phyloP scores from a whole-genome alignment of 2,888 invertebrate species.

The Caenorhabditis sp. region DNA sequence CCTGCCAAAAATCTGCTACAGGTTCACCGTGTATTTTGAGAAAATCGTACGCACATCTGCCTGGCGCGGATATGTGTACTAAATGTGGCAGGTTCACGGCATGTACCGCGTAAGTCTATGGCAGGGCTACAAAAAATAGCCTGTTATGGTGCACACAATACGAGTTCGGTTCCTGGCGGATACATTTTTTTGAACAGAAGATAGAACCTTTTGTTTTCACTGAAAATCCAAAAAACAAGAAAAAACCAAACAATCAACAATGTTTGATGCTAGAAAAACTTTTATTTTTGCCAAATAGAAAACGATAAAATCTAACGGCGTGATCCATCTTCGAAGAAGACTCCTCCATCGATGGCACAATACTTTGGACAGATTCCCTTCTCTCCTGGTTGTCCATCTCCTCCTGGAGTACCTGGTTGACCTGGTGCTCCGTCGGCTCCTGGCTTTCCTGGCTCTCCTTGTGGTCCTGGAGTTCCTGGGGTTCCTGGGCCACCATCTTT shows the following conservation, averaged over 20 bases:
- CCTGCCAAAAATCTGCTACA: no score
- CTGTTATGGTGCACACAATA: no score
- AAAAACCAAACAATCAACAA: constrained; percentile 7
- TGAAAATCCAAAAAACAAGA: constrained; percentile 1
- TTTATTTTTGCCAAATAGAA: constrained; percentile 15
- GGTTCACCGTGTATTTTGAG: no score
- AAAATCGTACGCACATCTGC: no score
- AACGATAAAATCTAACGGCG: constrained; percentile 41
- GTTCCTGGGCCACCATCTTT: constrained; percentile 47
- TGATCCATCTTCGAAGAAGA: constrained; percentile 68
- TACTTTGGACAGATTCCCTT: constrained; percentile 58
- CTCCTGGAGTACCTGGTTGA: constrained; percentile 42
- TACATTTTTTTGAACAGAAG: no score
- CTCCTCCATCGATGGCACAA: constrained; percentile 50
- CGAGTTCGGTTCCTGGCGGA: no score
- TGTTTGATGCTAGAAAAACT: constrained; percentile 15
- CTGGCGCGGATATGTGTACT: no score
- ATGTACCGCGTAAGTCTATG: no score
- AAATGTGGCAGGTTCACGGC: no score
- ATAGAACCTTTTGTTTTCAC: no score
- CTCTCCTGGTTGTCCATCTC: constrained; percentile 35
- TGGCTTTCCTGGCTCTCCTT: constrained; percentile 44
- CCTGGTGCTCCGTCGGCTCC: constrained; percentile 43
- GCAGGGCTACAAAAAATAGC: no score
- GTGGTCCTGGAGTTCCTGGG: constrained; percentile 42